A percentile compares a stretch with the other conserved stretches of the same genome.
These are phyloP conservation scores for Euzophera pinguis DNA, from an alignment of 2,888 invertebrate species.

Conservation along the genomic window DNA sequence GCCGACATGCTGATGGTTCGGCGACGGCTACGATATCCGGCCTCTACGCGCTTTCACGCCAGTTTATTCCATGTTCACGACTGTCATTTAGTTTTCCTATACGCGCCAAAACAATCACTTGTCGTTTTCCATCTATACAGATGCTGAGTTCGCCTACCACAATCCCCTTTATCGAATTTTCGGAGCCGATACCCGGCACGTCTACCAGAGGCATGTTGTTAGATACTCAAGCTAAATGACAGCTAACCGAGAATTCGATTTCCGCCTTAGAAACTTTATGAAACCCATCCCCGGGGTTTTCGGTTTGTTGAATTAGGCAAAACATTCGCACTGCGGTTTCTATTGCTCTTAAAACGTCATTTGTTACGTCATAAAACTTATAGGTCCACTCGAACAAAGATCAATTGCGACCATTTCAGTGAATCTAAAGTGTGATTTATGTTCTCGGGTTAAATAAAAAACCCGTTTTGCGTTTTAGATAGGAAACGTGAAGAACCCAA, in stretches of 20 bases:
- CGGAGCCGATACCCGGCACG: conserved; percentile 26
- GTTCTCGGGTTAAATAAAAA: no score
- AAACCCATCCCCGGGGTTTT: conserved; percentile 22
- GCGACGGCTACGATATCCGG: conserved; percentile 66
- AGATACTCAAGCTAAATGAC: conserved; percentile 29
- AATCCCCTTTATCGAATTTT: conserved; percentile 26
- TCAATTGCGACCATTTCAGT: conserved; percentile 7
- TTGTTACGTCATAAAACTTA: conserved; percentile 16
- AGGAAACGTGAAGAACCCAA: conserved; percentile 37
- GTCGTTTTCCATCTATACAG: conserved; percentile 16
- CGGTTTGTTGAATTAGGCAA: conserved; percentile 32
- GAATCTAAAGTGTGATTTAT: not conserved
- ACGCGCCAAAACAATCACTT: conserved; percentile 35
- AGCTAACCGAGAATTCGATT: conserved; percentile 34
- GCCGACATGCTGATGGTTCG: conserved; percentile 59
- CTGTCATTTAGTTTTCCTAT: conserved; percentile 33
- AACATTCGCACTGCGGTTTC: conserved; percentile 28
- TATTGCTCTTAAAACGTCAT: conserved; percentile 20
- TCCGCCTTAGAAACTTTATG: conserved; percentile 29
- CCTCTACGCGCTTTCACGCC: conserved; percentile 43
- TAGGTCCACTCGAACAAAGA: not conserved
- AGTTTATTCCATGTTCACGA: conserved; percentile 48
- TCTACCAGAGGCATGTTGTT: conserved; percentile 27
- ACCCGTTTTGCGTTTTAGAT: no score
- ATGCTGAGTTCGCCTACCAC: conserved; percentile 20